A percentile compares a stretch with the other conserved stretches of the same genome.
These are phyloP conservation scores for Stichodactyla mertensii DNA, from an alignment of 64 coral and sea anemone genomes.

Conservation along the genomic window DNA sequence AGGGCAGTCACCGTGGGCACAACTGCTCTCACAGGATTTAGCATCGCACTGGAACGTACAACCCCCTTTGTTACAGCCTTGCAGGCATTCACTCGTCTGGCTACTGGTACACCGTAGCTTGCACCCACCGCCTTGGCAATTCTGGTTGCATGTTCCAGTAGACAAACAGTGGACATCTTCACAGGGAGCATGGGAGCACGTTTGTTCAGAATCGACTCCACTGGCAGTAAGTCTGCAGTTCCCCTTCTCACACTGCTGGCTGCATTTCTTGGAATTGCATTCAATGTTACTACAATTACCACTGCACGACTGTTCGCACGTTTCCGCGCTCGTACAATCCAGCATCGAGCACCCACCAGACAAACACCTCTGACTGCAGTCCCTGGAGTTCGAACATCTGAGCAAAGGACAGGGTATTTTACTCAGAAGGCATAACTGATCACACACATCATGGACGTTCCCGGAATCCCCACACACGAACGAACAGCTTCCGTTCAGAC, in stretches of 20 bases:
- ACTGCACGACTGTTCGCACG: constrained; percentile 5
- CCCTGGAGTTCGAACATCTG: constrained; percentile 3
- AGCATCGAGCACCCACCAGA: background rate
- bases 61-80: constrained; percentile 5
- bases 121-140: constrained; percentile 15
- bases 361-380: constrained; percentile 8
- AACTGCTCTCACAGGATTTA: constrained; percentile 11
- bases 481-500: constrained; percentile 11
- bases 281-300: constrained; percentile 13
- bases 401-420: constrained; percentile 18
- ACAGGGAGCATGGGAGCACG: background rate
- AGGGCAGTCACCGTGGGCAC: background rate
- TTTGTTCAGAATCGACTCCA: constrained; percentile 12
- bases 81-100: constrained; percentile 10
- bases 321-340: background rate
- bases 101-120: background rate
- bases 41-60: background rate
- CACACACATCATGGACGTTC: background rate
- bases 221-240: background rate
- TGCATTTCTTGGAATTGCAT: constrained; percentile 23
- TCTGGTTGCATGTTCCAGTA: constrained; percentile 4
- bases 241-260: constrained; percentile 17
- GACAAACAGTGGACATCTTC: background rate
- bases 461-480: background rate
- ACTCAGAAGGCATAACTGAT: background rate